Conservation (phyloP, 2,888 invertebrate species). For the Drymonia ruficornis region DNA sequence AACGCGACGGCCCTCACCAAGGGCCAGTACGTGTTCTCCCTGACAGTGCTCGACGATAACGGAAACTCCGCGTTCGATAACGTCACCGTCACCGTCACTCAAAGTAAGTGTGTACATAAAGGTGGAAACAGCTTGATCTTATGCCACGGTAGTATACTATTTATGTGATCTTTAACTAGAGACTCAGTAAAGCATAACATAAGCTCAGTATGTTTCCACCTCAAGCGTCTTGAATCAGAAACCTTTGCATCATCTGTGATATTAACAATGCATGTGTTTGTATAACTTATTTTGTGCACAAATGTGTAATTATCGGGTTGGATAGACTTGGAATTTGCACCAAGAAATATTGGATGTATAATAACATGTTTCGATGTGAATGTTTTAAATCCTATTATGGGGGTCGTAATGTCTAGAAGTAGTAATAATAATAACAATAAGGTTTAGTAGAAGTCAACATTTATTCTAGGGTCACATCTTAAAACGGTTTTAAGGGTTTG, state of each 20-base stretch:
- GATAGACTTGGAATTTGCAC: too few species aligned
- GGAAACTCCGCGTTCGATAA: slow-evolving; percentile 91
- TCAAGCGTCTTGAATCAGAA: neutral
- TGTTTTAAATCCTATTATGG: too few species aligned
- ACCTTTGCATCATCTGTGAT: neutral
- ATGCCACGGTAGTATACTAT: neutral
- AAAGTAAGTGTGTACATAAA: slow-evolving; percentile 86
- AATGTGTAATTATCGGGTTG: too few species aligned
- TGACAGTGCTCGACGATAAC: slow-evolving; percentile 93
- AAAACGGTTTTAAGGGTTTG: too few species aligned
- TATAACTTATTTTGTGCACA: neutral
- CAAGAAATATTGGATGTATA: too few species aligned
- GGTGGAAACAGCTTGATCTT: neutral
- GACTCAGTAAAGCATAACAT: neutral
- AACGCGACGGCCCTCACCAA: slow-evolving; percentile 93
- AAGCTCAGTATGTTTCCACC: neutral
- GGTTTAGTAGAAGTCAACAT: too few species aligned
- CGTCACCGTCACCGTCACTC: slow-evolving; percentile 91
- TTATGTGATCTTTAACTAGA: neutral
- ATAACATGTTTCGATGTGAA: too few species aligned
- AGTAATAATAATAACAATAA: too few species aligned
- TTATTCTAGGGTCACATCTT: too few species aligned
- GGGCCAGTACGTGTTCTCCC: slow-evolving; percentile 92
- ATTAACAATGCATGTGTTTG: slow-evolving; percentile 1
- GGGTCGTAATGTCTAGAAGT: too few species aligned